Evolutionary conservation across 2,888 invertebrate species (phyloP).

Genomic region (Agrochola lychnidis): DNA sequence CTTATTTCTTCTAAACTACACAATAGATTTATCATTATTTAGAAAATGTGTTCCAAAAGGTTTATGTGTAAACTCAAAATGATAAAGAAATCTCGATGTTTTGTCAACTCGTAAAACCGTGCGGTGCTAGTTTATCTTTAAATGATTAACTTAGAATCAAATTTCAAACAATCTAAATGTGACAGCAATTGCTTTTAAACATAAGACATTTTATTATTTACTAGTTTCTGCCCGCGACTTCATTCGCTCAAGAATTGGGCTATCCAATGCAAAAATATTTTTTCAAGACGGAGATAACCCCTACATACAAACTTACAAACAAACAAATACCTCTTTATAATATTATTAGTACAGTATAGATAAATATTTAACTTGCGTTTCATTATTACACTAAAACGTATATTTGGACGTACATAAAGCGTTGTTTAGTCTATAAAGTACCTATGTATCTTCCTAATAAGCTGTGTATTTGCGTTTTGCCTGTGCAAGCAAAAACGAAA

Average conservation of each 20-base stretch:
- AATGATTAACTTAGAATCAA: background rate
- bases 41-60: background rate
- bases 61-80: background rate
- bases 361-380: background rate
- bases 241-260: too few species aligned
- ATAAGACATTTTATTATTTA: background rate
- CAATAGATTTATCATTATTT: background rate
- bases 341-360: too few species aligned
- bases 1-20: background rate
- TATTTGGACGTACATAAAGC: background rate
- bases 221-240: too few species aligned
- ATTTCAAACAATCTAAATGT: background rate
- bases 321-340: too few species aligned
- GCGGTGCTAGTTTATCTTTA: background rate
- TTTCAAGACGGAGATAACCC: too few species aligned
- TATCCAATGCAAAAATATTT: too few species aligned
- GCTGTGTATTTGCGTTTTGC: background rate
- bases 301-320: too few species aligned
- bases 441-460: background rate
- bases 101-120: background rate
- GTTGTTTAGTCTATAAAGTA: background rate
- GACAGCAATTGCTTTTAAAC: background rate
- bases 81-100: background rate
- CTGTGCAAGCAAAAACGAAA: constrained; percentile 12
- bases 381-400: background rate